These are phyloP conservation scores for Platycnemis pennipes DNA, from an alignment of 2,888 invertebrate genomes.

Conservation along the genomic window DNA sequence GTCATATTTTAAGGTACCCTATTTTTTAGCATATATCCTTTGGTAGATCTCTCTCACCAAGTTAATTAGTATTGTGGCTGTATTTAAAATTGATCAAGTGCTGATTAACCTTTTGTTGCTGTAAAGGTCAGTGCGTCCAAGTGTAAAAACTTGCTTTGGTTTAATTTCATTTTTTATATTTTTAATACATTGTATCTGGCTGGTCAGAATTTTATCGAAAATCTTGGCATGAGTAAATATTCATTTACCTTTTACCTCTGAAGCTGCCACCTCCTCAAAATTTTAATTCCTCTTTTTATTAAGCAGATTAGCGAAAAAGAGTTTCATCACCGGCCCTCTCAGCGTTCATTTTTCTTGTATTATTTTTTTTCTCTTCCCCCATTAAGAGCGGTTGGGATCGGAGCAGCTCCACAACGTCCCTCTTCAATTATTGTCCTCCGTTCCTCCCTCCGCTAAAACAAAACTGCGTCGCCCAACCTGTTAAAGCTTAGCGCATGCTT, in stretches of 20 bases:
- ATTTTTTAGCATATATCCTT: too few species aligned
- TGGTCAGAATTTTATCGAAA: too few species aligned
- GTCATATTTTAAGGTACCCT: too few species aligned
- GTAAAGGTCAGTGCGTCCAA: too few species aligned
- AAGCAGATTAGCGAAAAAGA: not conserved
- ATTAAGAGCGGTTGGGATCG: not conserved
- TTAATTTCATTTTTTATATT: too few species aligned
- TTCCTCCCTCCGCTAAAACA: constrained; percentile 16
- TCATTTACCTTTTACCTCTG: not conserved
- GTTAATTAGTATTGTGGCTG: too few species aligned
- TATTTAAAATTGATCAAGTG: too few species aligned
- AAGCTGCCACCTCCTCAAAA: not conserved
- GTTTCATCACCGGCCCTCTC: not conserved
- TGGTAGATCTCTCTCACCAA: too few species aligned
- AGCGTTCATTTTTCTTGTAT: not conserved
- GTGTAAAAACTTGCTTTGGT: too few species aligned
- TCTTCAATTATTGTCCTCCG: constrained; percentile 22
- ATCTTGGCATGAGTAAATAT: not conserved
- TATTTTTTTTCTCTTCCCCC: not conserved
- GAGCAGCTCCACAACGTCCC: not conserved
- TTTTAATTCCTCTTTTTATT: not conserved
- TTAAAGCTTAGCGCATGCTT: constrained; percentile 37
- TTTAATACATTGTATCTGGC: too few species aligned
- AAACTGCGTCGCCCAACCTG: not conserved
- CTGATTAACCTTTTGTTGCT: too few species aligned